phyloP scores from a whole-genome alignment of 64 coral and sea anemone genomes.

The Stichodactyla mertensii region DNA sequence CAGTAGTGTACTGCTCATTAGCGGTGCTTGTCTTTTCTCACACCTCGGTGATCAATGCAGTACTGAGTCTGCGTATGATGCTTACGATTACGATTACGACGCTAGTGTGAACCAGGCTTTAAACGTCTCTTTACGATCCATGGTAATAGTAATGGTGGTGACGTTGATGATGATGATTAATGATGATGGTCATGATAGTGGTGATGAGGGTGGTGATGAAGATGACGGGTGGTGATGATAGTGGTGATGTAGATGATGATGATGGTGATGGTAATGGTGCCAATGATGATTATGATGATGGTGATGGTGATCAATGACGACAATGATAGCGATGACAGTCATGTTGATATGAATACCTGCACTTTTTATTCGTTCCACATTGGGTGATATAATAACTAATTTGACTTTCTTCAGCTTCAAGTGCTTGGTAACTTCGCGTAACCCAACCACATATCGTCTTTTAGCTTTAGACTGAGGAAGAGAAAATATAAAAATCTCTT shows the following conservation, averaged over 20 bases:
- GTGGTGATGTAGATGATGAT: background rate
- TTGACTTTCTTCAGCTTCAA: slow-evolving; percentile 89
- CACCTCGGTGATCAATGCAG: too few relatives aligned
- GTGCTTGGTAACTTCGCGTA: slow-evolving; percentile 90
- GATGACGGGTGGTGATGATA: background rate
- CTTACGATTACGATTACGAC: too few relatives aligned
- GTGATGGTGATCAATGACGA: background rate
- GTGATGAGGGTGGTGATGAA: background rate
- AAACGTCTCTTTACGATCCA: background rate
- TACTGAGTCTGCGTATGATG: too few relatives aligned
- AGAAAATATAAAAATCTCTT: background rate
- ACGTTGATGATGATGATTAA: background rate
- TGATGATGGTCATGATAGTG: background rate
- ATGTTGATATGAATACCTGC: slow-evolving; percentile 45
- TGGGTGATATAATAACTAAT: slow-evolving; percentile 93
- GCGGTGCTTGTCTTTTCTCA: too few relatives aligned
- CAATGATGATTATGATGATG: background rate
- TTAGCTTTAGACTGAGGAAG: slow-evolving; percentile 76
- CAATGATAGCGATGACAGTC: background rate
- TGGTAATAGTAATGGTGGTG: background rate
- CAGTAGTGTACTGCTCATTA: too few relatives aligned
- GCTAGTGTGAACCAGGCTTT: too few relatives aligned
- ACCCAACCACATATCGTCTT: slow-evolving; percentile 78
- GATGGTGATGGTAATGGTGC: background rate
- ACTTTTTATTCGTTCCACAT: slow-evolving; percentile 87